Evolutionary conservation across 2,113 vertebrate species (phyloP), one percentile per base, ranked within the genome.

Genomic region (Aegithalos caudatus): DNA sequence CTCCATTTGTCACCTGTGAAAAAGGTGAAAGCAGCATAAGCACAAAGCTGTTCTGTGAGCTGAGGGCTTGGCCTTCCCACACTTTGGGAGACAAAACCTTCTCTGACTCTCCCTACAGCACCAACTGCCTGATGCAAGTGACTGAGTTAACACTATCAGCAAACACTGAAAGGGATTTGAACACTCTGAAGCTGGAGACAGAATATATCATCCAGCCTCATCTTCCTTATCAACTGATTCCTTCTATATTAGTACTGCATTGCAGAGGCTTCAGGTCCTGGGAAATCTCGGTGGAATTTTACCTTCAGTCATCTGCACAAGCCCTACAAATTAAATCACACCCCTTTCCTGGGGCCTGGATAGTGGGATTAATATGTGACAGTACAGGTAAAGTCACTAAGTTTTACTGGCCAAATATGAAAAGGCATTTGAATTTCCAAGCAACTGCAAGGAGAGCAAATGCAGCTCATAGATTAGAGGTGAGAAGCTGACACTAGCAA

Each of bases 261-360:
- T 96, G 92, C 96, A 96, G 88, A 94, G 65, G 60, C 76, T 93
- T 88, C 72, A 20, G 11, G 23, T 45, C 56, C 60, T 81, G 64
- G 44, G 51, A 90, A 78, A 54, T 70, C 53, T 40, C 72, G 78
- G 76, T 11, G 53, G 81, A 85, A 79, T 81, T 88, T 88, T 77
- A 88, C 66, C 73, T 95, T 89, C 70, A 67, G 42, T 42, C 85
- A 79, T 31, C 86, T 64, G 70, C 70, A 64, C 24, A 93, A 92
- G 53, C 35, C 37, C 50, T 56, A 81, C 11, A 53, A 88, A 77
- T 62, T 54, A 58, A 88, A 78, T 54, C 37, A 71, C 60, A 86
- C 7, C 15, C 37, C 22, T 65, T 81, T 81, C 53, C 50, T 60
- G 31, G 16, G 84, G 51, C 60, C 79, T 64, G 28, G 23, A 60